These are phyloP conservation scores for Aptenodytes patagonicus DNA, from an alignment of 2,113 vertebrate species.

Conservation along the genomic window DNA sequence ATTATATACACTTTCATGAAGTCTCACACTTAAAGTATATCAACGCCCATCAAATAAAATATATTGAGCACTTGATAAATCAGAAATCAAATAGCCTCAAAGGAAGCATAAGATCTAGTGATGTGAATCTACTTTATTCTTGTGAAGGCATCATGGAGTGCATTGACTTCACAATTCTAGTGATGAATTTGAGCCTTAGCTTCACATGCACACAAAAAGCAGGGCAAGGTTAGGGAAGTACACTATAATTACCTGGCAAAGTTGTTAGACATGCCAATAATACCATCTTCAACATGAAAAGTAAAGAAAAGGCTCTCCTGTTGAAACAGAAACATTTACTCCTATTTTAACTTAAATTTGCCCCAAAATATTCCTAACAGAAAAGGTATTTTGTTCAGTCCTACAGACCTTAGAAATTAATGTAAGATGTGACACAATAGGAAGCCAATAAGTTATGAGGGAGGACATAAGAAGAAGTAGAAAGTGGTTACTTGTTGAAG, in stretches of 20 bases:
- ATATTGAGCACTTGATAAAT: not conserved
- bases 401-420: not conserved
- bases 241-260: not conserved
- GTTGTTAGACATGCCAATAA: not conserved
- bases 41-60: not conserved
- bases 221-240: not conserved
- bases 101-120: not conserved
- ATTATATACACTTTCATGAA: not conserved
- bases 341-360: not conserved
- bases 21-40: not conserved
- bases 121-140: not conserved
- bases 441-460: not conserved
- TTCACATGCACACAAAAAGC: not conserved
- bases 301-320: not conserved
- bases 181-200: not conserved
- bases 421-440: not conserved
- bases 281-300: not conserved
- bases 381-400: not conserved
- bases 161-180: not conserved
- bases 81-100: not conserved
- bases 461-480: not conserved
- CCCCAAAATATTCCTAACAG: not conserved
- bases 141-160: not conserved
- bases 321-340: not conserved
- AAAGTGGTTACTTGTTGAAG: not conserved